phyloP scores from a whole-genome alignment of 2,888 invertebrate species.

The Tinea trinotella region DNA sequence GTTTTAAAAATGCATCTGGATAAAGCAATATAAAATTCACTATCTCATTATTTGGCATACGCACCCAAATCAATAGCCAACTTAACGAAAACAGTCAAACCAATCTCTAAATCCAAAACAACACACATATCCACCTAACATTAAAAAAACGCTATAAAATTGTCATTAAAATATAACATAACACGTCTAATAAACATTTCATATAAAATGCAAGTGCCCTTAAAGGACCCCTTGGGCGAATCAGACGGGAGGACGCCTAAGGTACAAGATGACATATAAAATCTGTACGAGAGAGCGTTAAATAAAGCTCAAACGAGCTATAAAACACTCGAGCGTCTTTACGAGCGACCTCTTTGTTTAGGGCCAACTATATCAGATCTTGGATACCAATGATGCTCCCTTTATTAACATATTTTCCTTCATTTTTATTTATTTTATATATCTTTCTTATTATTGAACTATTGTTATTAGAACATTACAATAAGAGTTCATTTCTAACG shows the following conservation, averaged over 20 bases:
- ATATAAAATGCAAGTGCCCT: conserved; percentile 6
- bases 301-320: conserved; percentile 56
- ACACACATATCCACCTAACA: too few relatives aligned
- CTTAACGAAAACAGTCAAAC: too few relatives aligned
- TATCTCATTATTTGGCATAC: too few relatives aligned
- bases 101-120: too few relatives aligned
- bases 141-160: too few relatives aligned
- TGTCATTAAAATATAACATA: background rate
- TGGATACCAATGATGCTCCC: background rate
- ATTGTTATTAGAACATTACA: too few relatives aligned
- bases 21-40: too few relatives aligned
- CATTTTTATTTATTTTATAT: too few relatives aligned
- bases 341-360: conserved; percentile 50
- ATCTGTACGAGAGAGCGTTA: conserved; percentile 59
- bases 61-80: too few relatives aligned
- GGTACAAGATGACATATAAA: conserved; percentile 42
- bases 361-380: conserved; percentile 29
- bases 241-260: conserved; percentile 15
- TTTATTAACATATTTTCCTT: conserved; percentile 20
- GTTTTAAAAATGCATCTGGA: too few relatives aligned
- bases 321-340: conserved; percentile 48
- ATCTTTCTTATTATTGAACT: too few relatives aligned
- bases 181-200: background rate
- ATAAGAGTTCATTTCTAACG: too few relatives aligned
- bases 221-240: conserved; percentile 3